Base-by-base conservation (phyloP, 2,888 invertebrate genomes). In the Noctuana brunneofusca region DNA sequence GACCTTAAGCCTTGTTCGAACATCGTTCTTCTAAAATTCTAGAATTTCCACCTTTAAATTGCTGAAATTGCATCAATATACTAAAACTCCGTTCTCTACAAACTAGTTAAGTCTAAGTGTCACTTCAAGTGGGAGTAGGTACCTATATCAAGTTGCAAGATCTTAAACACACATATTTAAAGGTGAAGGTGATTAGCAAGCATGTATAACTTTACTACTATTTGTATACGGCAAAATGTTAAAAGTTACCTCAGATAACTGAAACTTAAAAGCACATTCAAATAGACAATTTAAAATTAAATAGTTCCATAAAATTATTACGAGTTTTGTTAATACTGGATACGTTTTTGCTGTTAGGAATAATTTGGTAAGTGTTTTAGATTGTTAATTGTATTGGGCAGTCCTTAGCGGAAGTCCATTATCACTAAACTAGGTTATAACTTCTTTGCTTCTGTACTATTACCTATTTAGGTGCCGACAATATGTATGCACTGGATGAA, bases 41-140 rank as follows among this genome's bases (percentile, higher is more conserved):
- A 14, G 38, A 14, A 5, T 38, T 14, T 38, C 14, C 38, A 38
- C 14, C 14, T 16, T 16, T 8, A 41, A 14, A 41, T 41, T 14
- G n/a, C 8, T 12, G 8, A 41, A 41, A 14, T 41, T 41, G 2
- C 41, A 16, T 41, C 41, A 41, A 0, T 8, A 16, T 8, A 16
- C 41, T 41, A 41, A 41, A 41, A 41, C 16, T 1, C 14, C 41
- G 38, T 35, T 35, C 38, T 41, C 16, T 41, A 16, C 16, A 6
- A 41, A 41, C 41, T 8, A 14, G 16, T 16, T 41, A 41, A 2
- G 41, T 1, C 9, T 41, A n/a, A 41, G 41, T 41, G 14, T 41
- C 41, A 41, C 16, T 41, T 35, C 6, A 41, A 41, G 41, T 41
- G 41, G 14, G 41, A 41, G 41, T 41, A n/a, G n/a, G n/a, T n/a